Conservation (phyloP, 2,888 invertebrate species). For the Euzophera pinguis region DNA sequence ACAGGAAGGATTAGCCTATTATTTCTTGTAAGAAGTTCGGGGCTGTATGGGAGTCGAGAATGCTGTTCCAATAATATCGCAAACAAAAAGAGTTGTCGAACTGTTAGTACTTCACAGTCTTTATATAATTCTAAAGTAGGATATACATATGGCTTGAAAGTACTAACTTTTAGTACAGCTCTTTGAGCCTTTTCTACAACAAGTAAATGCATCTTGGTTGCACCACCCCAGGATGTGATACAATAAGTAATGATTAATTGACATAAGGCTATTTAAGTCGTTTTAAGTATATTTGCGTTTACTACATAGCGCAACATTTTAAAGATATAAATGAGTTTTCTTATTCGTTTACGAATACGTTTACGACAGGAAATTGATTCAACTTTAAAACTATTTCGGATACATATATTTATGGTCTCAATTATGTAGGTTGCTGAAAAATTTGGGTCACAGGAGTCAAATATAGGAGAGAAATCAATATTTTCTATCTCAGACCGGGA, state of each 20-base stretch:
- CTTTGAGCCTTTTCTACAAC: background rate
- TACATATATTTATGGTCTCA: background rate
- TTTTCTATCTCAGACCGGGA: background rate
- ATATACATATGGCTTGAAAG: background rate
- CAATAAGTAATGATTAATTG: background rate
- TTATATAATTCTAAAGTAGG: background rate
- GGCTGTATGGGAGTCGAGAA: background rate
- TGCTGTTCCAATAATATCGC: background rate
- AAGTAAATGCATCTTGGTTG: background rate
- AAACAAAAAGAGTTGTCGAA: background rate
- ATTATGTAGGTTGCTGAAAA: background rate
- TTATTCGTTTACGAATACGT: conserved; percentile 1
- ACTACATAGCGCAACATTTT: background rate
- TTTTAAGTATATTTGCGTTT: no score
- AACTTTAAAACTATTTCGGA: background rate
- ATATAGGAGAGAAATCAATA: background rate
- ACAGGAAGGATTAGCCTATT: no score
- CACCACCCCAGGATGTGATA: background rate
- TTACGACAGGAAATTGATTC: background rate
- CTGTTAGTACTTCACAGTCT: background rate
- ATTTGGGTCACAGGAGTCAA: background rate
- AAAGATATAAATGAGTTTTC: background rate
- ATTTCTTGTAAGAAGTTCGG: no score
- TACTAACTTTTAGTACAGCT: background rate
- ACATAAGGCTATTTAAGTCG: background rate